Percentiles rank a stretch among this genome's conserved stretches.
Evolutionary conservation across 2,888 invertebrate genomes (phyloP).

Genomic region (Noctua fimbriata): DNA sequence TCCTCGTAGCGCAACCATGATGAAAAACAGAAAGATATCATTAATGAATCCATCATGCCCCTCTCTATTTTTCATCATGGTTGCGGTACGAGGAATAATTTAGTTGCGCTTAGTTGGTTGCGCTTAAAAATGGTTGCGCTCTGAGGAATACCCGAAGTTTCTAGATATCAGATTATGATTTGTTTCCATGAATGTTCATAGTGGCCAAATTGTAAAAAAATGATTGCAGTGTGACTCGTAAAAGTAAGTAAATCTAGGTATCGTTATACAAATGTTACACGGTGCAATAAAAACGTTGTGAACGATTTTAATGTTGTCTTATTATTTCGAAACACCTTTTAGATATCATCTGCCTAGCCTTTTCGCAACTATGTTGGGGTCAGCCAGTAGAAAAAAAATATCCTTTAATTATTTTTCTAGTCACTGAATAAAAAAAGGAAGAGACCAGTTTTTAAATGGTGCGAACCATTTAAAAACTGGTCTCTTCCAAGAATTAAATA

Average conservation of each 20-base stretch:
- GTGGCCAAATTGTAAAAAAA: conserved; percentile 62
- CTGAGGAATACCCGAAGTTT: background rate
- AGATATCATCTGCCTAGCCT: no score
- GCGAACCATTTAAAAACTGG: background rate
- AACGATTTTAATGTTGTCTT: conserved; percentile 73
- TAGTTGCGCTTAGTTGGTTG: no score
- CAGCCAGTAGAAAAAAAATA: background rate
- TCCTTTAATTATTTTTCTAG: background rate
- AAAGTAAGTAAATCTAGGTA: conserved; percentile 58
- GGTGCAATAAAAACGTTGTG: conserved; percentile 88
- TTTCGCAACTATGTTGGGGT: no score
- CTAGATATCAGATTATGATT: background rate
- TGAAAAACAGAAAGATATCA: no score
- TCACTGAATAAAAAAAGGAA: background rate
- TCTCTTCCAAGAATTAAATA: conserved; percentile 8
- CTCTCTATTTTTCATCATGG: no score
- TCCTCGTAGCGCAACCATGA: no score
- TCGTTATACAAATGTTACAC: conserved; percentile 86
- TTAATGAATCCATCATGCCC: no score
- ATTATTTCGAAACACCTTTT: conserved; percentile 13
- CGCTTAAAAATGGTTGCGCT: no score
- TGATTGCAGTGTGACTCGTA: conserved; percentile 57
- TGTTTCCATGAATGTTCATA: conserved; percentile 44
- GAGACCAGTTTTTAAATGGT: no score
- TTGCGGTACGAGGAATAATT: no score